Conservation (phyloP, 2,797 vertebrate genomes). For the Pseudocheirus occidentalis region DNA sequence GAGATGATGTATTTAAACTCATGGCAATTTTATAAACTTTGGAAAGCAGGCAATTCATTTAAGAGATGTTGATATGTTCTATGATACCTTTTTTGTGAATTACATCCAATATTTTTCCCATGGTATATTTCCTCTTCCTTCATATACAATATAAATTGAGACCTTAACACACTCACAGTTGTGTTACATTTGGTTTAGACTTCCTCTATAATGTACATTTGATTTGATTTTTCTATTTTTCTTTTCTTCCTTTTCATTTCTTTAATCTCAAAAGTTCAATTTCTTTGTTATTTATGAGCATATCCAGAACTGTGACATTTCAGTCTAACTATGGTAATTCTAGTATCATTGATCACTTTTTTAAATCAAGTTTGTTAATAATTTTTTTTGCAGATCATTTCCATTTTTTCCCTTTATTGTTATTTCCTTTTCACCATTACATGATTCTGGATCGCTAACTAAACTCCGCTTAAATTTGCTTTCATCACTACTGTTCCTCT, state of each 20-base stretch:
- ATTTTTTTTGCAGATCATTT: background rate
- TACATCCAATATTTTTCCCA: background rate
- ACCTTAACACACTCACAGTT: background rate
- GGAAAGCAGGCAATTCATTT: background rate
- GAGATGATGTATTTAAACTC: background rate
- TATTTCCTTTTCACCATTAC: background rate
- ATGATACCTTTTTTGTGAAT: background rate
- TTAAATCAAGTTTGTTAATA: background rate
- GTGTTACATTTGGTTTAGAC: background rate
- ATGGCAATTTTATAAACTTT: background rate
- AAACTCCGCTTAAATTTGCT: background rate
- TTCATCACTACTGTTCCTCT: background rate
- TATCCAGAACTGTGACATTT: background rate
- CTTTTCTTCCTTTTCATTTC: background rate
- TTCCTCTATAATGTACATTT: background rate
- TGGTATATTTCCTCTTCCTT: too few relatives aligned
- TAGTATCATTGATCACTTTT: background rate
- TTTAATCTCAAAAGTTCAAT: background rate
- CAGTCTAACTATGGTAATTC: background rate
- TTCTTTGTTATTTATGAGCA: background rate
- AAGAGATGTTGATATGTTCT: background rate
- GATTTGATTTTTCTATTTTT: background rate
- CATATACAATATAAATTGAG: too few relatives aligned
- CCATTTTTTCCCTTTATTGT: background rate
- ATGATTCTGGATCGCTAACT: background rate